Conservation (phyloP, 2,888 invertebrate species). For the Ormyrus pomaceus region DNA sequence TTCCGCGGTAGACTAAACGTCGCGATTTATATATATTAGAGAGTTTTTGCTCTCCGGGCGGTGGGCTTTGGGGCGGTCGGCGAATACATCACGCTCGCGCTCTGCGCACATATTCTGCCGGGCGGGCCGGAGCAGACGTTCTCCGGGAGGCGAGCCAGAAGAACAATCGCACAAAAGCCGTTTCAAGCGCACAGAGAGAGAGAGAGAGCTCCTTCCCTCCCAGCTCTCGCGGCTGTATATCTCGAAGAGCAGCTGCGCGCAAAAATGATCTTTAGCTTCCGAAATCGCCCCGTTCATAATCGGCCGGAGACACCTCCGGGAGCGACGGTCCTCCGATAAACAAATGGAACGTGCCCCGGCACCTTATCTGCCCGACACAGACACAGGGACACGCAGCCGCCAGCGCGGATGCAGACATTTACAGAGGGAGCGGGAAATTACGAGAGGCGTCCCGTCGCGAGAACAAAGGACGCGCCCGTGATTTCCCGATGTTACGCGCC, state of each 20-base stretch:
- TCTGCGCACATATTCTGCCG: neutral
- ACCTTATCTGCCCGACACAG: constrained; percentile 47
- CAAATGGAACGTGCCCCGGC: constrained; percentile 52
- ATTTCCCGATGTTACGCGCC: constrained; percentile 54
- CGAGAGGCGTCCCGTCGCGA: constrained; percentile 50
- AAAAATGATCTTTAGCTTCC: constrained; percentile 27
- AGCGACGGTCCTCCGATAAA: constrained; percentile 37
- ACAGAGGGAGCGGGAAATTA: constrained; percentile 47
- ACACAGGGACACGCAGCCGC: neutral
- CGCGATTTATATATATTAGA: neutral
- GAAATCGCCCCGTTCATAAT: constrained; percentile 13
- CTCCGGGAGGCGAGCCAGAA: neutral
- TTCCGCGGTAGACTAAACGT: no score
- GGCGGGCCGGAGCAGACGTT: neutral
- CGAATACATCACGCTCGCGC: constrained; percentile 9
- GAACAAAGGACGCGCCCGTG: constrained; percentile 53
- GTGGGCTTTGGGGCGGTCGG: no score
- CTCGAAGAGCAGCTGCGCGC: neutral
- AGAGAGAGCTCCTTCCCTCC: neutral
- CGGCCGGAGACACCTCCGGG: neutral
- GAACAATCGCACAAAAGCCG: constrained; percentile 30
- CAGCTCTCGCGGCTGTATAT: neutral
- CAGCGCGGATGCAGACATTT: neutral
- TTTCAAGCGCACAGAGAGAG: neutral
- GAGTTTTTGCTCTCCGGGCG: neutral